Percentiles rank a stretch among this genome's conserved stretches.
These are phyloP conservation scores for Ophiothrix spiculata DNA, from an alignment of 35 echinoderm and acorn worm species.

Conservation along the genomic window DNA sequence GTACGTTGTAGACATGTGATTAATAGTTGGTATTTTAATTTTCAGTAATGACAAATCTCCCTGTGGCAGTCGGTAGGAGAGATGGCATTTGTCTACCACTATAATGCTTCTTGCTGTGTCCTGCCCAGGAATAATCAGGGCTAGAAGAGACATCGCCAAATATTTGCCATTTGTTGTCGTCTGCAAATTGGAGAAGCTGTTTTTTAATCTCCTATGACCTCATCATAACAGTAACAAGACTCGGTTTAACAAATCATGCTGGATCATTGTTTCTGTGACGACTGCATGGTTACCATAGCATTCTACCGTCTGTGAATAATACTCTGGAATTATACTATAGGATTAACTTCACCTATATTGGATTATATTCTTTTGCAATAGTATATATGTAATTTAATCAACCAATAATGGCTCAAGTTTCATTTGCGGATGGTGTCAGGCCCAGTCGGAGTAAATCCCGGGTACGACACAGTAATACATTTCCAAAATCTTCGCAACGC, in stretches of 20 bases:
- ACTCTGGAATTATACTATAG: background rate
- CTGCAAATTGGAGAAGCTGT: background rate
- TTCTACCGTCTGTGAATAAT: background rate
- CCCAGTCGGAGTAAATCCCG: background rate
- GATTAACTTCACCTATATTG: background rate
- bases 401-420: background rate
- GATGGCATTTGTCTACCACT: background rate
- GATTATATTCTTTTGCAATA: background rate
- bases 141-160: background rate
- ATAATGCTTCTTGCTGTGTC: background rate
- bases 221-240: background rate
- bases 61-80: background rate
- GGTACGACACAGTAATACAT: background rate
- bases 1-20: no score
- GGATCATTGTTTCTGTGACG: background rate
- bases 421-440: background rate
- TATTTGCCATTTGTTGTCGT: background rate
- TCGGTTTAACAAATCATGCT: background rate
- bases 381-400: background rate
- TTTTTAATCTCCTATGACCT: background rate
- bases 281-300: background rate
- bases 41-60: slow-evolving; percentile 1
- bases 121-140: slow-evolving; percentile 3
- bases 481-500: background rate
- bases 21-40: slow-evolving; percentile 4